These are phyloP conservation scores for Calidris pugnax DNA, from an alignment of 2,113 vertebrate genomes.

Conservation along the genomic window DNA sequence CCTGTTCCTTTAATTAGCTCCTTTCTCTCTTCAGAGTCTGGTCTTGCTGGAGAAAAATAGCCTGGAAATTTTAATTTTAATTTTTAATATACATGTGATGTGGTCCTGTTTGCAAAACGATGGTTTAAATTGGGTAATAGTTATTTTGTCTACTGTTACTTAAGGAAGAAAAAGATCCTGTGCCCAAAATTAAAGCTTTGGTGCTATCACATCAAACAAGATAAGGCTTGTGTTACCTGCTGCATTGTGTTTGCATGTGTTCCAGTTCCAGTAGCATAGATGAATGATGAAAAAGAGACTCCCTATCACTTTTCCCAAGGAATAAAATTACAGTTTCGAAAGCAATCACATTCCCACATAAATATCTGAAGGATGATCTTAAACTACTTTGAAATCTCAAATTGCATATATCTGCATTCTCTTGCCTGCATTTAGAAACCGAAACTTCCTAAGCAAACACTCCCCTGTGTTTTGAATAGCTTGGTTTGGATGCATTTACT, in stretches of 20 bases:
- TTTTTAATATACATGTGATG: background rate
- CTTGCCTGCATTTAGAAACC: conserved; percentile 1
- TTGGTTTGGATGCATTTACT: conserved; percentile 34
- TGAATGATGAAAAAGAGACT: background rate
- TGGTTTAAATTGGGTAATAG: background rate
- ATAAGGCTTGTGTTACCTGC: conserved; percentile 6
- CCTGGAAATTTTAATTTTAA: background rate
- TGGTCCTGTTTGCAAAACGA: background rate
- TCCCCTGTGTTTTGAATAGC: conserved; percentile 8
- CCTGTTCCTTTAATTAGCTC: background rate
- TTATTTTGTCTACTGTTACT: background rate
- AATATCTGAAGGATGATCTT: background rate
- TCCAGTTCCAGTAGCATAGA: background rate
- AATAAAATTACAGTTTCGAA: conserved; percentile 44
- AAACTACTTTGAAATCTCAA: background rate
- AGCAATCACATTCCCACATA: background rate
- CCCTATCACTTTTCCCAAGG: conserved; percentile 35
- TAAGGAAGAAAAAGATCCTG: background rate
- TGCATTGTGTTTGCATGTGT: background rate
- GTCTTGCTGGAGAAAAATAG: background rate
- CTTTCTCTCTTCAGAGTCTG: background rate
- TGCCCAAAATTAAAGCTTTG: background rate
- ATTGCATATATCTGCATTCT: background rate
- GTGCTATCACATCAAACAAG: background rate
- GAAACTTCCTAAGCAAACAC: background rate